Conservation (phyloP, 2,113 vertebrate species). For the Perccottus glenii region DNA sequence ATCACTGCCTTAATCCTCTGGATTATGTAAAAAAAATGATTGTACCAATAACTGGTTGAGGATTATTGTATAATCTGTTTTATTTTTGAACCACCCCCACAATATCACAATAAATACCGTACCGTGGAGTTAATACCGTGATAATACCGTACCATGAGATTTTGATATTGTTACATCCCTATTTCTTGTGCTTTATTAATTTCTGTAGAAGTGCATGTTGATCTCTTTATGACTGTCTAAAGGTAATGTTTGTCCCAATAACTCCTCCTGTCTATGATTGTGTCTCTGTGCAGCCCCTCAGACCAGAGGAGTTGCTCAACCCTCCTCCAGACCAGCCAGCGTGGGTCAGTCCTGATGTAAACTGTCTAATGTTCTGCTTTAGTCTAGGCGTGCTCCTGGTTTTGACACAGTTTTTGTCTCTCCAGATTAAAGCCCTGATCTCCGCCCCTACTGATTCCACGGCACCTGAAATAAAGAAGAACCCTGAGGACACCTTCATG, state of each 20-base stretch:
- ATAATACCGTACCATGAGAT: too few species aligned
- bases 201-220: too few species aligned
- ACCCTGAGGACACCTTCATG: fast-evolving
- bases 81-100: too few species aligned
- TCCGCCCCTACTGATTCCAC: conserved; percentile 33
- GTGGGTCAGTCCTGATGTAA: neutral
- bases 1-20: too few species aligned
- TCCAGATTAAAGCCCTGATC: conserved; percentile 71
- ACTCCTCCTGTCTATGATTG: neutral
- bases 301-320: neutral
- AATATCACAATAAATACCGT: too few species aligned
- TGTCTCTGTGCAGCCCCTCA: neutral
- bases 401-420: neutral
- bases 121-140: too few species aligned
- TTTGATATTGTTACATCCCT: too few species aligned
- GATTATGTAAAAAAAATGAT: too few species aligned
- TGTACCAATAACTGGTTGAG: too few species aligned
- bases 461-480: neutral
- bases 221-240: too few species aligned
- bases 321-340: neutral
- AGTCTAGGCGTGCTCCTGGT: neutral
- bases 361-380: neutral
- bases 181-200: too few species aligned
- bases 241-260: neutral
- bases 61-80: too few species aligned